Percentiles rank a stretch among this genome's conserved stretches.
These are phyloP conservation scores for Dolichomitus sp. DNA, from an alignment of 2,888 invertebrate genomes.

Conservation along the genomic window DNA sequence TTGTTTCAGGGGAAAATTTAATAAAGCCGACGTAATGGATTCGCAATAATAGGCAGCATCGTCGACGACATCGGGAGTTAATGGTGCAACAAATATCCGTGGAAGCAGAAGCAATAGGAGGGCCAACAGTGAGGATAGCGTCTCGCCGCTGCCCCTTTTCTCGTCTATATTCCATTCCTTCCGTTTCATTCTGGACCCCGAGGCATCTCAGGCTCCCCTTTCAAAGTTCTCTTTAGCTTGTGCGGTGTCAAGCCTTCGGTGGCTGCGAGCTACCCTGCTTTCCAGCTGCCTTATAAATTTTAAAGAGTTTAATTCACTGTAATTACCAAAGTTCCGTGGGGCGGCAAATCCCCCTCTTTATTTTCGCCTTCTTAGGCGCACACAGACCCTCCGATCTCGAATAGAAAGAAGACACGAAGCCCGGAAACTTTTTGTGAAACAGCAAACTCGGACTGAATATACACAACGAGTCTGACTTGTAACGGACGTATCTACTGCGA, in stretches of 20 bases:
- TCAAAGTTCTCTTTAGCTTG: constrained; percentile 6
- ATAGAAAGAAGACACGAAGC: constrained; percentile 41
- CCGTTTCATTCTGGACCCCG: constrained; percentile 11
- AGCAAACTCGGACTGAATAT: constrained; percentile 2
- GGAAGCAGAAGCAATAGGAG: constrained; percentile 9
- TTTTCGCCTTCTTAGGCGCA: constrained; percentile 15
- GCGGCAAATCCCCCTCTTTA: constrained; percentile 19
- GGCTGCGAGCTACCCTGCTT: background rate
- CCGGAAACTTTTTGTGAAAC: constrained; percentile 29
- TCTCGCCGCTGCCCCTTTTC: constrained; percentile 22
- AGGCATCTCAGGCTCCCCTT: constrained; percentile 5
- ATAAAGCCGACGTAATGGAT: constrained; percentile 1
- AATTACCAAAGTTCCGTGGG: constrained; percentile 76
- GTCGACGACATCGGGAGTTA: constrained; percentile 30
- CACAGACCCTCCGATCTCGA: background rate
- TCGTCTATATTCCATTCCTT: constrained; percentile 8
- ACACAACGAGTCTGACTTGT: constrained; percentile 21
- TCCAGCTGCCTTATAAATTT: constrained; percentile 75
- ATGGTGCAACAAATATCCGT: constrained; percentile 55
- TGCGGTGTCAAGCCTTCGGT: constrained; percentile 65
- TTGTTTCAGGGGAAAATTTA: background rate
- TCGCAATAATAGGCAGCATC: constrained; percentile 20
- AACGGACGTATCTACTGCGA: constrained; percentile 34
- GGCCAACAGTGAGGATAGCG: background rate
- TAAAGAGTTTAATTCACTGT: constrained; percentile 77